These are phyloP conservation scores for Drosophila nr. fundita DNA, from an alignment of 2,888 invertebrate species.

Conservation along the genomic window DNA sequence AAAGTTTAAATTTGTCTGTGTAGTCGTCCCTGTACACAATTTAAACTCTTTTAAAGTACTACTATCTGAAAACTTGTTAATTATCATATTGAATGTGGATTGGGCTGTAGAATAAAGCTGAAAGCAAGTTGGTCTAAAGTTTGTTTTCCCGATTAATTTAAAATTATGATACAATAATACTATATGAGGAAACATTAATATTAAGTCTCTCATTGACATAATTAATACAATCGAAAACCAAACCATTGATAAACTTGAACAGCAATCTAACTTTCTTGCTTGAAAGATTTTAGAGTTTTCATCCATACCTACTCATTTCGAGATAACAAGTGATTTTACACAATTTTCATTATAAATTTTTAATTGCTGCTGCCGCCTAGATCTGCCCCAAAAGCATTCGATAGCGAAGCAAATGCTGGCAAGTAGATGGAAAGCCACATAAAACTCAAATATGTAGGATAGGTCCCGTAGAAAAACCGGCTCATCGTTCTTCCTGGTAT, in stretches of 20 bases:
- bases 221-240: neutral
- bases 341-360: neutral
- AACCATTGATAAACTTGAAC: neutral
- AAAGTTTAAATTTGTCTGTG: neutral
- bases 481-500: rapidly evolving
- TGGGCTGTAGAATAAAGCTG: neutral
- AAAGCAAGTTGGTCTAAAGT: neutral
- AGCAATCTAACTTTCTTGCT: neutral
- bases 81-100: neutral
- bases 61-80: neutral
- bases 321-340: neutral
- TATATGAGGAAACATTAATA: neutral
- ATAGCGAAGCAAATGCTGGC: slow-evolving; percentile 35
- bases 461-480: slow-evolving; percentile 40
- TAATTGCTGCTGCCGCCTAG: too few species aligned
- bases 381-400: slow-evolving; percentile 29
- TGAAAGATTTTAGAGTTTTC: neutral
- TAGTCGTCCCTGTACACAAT: neutral
- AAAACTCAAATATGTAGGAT: slow-evolving; percentile 41
- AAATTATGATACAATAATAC: neutral
- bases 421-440: neutral
- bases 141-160: neutral
- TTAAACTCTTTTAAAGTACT: neutral
- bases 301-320: neutral
- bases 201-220: neutral